Evolutionary conservation across 2,113 vertebrate species (phyloP).

Genomic region (Heliornis fulica): DNA sequence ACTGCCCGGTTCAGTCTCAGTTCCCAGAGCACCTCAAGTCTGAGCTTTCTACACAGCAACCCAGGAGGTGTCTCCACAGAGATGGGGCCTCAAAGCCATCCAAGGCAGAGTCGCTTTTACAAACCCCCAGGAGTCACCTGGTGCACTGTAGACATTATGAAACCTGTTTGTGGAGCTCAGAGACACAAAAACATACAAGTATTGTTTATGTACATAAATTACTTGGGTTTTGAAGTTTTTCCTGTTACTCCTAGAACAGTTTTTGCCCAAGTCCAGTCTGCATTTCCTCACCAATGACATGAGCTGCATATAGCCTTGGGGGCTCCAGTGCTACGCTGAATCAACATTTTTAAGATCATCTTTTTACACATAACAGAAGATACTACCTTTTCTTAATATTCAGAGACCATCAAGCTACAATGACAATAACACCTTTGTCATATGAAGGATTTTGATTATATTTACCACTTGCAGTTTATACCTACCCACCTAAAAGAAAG

Average conservation of each 20-base stretch:
- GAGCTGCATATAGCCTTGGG: neutral
- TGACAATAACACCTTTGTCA: neutral
- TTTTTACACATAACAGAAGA: neutral
- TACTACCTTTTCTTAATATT: neutral
- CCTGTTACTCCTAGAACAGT: neutral
- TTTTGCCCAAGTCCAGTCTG: neutral
- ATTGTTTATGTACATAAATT: neutral
- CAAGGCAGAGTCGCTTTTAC: too few relatives aligned
- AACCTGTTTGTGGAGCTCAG: too few relatives aligned
- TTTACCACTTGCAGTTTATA: neutral
- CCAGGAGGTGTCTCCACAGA: too few relatives aligned
- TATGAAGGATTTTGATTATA: neutral
- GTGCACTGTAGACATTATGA: too few relatives aligned
- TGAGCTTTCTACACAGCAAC: too few relatives aligned
- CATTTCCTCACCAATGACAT: neutral
- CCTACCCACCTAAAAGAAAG: neutral
- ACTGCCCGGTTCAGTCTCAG: too few relatives aligned
- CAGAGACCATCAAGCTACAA: neutral
- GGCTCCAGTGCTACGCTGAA: neutral
- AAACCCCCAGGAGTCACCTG: too few relatives aligned
- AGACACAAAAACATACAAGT: too few relatives aligned
- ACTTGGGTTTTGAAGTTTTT: neutral
- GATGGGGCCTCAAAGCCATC: too few relatives aligned
- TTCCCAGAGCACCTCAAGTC: too few relatives aligned
- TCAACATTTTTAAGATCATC: neutral